Evolutionary conservation across 2,113 vertebrate species (phyloP).

Genomic region (Oenanthe oenanthe): DNA sequence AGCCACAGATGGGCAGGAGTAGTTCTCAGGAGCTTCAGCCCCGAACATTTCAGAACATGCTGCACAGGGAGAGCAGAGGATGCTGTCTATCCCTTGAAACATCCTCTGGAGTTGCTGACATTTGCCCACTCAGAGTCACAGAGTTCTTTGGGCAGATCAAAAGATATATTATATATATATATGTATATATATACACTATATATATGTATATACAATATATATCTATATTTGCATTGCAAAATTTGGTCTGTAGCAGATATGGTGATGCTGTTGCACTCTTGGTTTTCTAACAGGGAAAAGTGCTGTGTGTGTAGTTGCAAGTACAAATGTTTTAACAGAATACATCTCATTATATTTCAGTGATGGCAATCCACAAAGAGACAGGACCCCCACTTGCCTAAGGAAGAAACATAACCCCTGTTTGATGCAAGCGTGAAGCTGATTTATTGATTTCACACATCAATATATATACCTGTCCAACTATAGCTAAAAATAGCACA

Average conservation of each 20-base stretch:
- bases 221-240: not conserved
- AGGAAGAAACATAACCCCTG: no score
- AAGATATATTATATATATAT: not conserved
- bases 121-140: not conserved
- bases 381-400: no score
- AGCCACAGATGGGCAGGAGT: not conserved
- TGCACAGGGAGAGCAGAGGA: not conserved
- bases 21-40: not conserved
- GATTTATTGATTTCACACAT: no score
- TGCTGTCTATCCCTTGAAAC: not conserved
- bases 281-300: not conserved
- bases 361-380: no score
- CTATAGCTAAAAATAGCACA: no score
- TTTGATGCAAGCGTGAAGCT: no score
- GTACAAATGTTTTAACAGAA: not conserved
- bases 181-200: no score
- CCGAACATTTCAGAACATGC: not conserved
- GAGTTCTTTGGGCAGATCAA: not conserved
- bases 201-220: no score
- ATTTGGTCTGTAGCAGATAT: not conserved
- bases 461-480: no score
- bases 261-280: not conserved
- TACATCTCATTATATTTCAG: not conserved
- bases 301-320: not conserved
- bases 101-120: accelerated